Base-by-base conservation (phyloP, 30 jellyfish, hydroid and myxozoan genomes). In the Aurelia sp. region DNA sequence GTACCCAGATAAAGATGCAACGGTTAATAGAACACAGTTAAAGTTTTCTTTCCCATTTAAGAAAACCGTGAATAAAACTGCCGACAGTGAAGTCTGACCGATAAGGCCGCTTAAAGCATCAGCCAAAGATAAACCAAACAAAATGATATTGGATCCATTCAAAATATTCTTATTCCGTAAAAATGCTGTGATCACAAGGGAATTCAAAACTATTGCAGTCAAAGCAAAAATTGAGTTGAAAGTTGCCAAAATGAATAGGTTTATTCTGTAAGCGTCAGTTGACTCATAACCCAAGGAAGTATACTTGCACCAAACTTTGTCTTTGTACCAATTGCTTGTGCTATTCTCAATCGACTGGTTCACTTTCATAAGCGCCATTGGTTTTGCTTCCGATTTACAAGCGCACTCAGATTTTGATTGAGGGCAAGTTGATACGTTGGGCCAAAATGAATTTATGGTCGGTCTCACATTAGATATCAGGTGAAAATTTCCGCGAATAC, bases 101-200 rank as follows among this genome's bases (percentile, higher is more conserved):
- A 84, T 55, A 2, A 84, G 62, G 18, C 94, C 91, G 70, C 90
- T 71, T 57, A 90, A 33, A 17, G 83, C 80, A 60, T 90, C 97
- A 15, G 80, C 77, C 20, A 90, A 4, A 71, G 87, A 67, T 44
- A 90, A 51, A 16, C 91, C 76, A 40, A 66, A 68, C 6, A 90
- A 71, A 11, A 75, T 58, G 12, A 61, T 81, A 71, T 90, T 79
- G 20, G 91, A 70, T 35, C 67, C 84, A 11, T 82, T 76, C 11
- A 71, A 71, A 3, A 90, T 65, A 5, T 17, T 44, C 16, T 77
- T 72, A 62, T 69, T 74, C 30, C 92, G 61, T 6, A 84, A 15
- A 58, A 90, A 76, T 6, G 96, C 95, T 11, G 89, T 50, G 18
- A 90, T 50, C n/a, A 90, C 78, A 27, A 77, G 53, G 17, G 82